A percentile compares a stretch with the other conserved stretches of the same genome.
Evolutionary conservation across 2,113 vertebrate genomes (phyloP).

Genomic region (Pelusios castaneus): DNA sequence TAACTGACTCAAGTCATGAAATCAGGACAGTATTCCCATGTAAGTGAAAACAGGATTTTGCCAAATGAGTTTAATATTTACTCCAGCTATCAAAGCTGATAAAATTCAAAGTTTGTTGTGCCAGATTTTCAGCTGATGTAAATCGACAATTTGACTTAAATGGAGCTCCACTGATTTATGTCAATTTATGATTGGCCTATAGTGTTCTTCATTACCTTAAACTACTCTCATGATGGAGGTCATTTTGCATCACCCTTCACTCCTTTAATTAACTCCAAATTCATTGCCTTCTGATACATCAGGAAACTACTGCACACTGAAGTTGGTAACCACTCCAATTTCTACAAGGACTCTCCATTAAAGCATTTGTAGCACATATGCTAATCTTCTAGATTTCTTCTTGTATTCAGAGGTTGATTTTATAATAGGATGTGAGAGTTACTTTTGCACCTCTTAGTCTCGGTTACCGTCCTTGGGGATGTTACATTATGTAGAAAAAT

Average conservation of each 20-base stretch:
- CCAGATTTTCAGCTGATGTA: neutral
- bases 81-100: neutral
- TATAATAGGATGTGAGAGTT: neutral
- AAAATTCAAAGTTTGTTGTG: neutral
- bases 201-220: neutral
- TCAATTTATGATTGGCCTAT: neutral
- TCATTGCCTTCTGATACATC: neutral
- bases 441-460: neutral
- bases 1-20: neutral
- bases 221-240: neutral
- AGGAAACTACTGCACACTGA: neutral
- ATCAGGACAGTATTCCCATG: neutral
- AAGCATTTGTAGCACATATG: neutral
- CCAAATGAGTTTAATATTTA: neutral
- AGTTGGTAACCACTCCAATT: neutral
- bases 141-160: neutral
- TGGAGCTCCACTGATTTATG: neutral
- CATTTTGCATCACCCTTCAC: neutral
- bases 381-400: neutral
- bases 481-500: neutral
- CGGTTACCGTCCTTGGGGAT: neutral
- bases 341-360: neutral
- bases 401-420: neutral
- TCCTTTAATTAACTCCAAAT: neutral
- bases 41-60: neutral